Base-by-base conservation (phyloP, 1,140 invertebrate genomes). In the Euwallacea similis region DNA sequence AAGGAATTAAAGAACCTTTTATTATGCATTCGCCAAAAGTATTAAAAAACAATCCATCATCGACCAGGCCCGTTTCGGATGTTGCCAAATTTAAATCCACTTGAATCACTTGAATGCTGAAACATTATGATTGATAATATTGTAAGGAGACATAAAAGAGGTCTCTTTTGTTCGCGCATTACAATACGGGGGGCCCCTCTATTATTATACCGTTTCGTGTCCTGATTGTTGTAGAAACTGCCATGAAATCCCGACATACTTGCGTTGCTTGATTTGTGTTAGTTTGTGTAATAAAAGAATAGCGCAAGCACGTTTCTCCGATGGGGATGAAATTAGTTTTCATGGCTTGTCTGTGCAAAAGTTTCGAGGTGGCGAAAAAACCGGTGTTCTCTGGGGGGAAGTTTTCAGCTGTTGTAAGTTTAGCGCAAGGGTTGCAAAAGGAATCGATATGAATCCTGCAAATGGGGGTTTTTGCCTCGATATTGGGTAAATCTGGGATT, bases 51-150 rank as follows among this genome's bases (percentile, higher is more conserved):
- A 69, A 69, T 69, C 47, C 46, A 69, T 69, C 67, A 69, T 69
- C 42, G 50, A 53, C 44, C 54, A 62, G 59, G 54, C 58, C 50
- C 46, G 33, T 69, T 69, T 69, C 67, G 67, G 67, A 69, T 62
- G 67, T 69, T 69, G 67, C 67, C 59, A 69, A 69, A 69, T 69
- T 69, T 69, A 69, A 61, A 69, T 69, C 67, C 15, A 69, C 67
- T 69, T 62, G 67, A 68, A 46, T 68, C 55, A 68, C 66, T 60
- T 67, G 53, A 67, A 67, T 58, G 47, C 55, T 60, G 66, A 69
- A 69, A 62, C 67, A 62, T 69, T 69, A 69, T 69, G 67, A 69
- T 69, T 69, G 67, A 69, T 69, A 69, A 69, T 69, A 62, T 69
- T 41, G 59, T 69, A 69, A 62, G 60, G 55, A 55, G 67, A 69